Evolutionary conservation across 1,140 invertebrate genomes (phyloP).

Genomic region (Hyphantria cunea): DNA sequence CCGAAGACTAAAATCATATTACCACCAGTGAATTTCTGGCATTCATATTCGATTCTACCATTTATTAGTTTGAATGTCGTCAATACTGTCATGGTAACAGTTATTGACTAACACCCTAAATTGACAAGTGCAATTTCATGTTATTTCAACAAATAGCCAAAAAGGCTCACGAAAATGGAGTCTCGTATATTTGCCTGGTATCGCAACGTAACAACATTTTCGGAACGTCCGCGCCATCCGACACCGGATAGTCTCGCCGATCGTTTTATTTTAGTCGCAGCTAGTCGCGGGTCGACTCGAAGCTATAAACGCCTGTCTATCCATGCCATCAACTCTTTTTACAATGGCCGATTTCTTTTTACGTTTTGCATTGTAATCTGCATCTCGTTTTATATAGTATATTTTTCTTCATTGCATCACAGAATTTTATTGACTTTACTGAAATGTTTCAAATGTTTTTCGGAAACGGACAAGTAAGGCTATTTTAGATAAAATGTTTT

Average conservation of each 20-base stretch:
- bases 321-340: background rate
- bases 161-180: background rate
- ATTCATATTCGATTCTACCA: too few species aligned
- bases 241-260: constrained; percentile 9
- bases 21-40: too few species aligned
- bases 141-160: background rate
- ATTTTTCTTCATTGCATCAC: constrained; percentile 1
- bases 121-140: too few species aligned
- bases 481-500: too few species aligned
- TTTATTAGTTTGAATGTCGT: too few species aligned
- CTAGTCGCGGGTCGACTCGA: constrained; percentile 3
- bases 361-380: too few species aligned
- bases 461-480: too few species aligned
- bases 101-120: too few species aligned
- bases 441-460: too few species aligned
- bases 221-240: background rate
- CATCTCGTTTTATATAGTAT: constrained; percentile 10
- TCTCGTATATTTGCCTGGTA: background rate
- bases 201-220: constrained; percentile 21
- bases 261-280: constrained; percentile 15
- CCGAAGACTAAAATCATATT: too few species aligned
- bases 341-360: background rate
- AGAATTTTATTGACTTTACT: background rate
- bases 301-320: constrained; percentile 7
- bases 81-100: too few species aligned